A percentile compares a stretch with the other conserved stretches of the same genome.
Evolutionary conservation across 2,888 invertebrate species (phyloP).

Genomic region (Syrista parreyssii): DNA sequence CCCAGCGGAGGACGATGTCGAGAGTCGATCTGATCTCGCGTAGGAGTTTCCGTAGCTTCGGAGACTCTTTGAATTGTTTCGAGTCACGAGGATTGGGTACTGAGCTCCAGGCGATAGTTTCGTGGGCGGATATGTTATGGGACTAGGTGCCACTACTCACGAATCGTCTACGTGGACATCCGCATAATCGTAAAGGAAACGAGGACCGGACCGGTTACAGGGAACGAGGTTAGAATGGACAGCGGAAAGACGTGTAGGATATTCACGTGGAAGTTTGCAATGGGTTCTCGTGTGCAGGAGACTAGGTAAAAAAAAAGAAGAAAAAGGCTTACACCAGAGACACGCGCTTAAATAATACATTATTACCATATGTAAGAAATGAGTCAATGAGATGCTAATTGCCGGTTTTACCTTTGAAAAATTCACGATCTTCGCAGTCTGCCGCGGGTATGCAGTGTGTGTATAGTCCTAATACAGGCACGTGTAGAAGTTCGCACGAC

Average conservation of each 20-base stretch:
- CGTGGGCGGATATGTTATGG: not conserved
- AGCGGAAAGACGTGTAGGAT: slow-evolving; percentile 10
- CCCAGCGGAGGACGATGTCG: not conserved
- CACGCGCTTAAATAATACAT: slow-evolving; percentile 52
- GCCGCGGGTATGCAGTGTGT: slow-evolving; percentile 7
- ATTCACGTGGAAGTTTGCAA: not conserved
- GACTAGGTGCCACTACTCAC: not conserved
- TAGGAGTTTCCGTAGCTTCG: not conserved
- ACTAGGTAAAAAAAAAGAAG: slow-evolving; percentile 17
- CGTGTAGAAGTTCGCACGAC: not conserved
- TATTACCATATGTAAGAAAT: slow-evolving; percentile 59
- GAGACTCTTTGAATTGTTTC: not conserved
- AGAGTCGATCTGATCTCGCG: not conserved
- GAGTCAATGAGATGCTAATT: slow-evolving; percentile 64
- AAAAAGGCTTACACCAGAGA: not conserved
- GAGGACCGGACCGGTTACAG: slow-evolving; percentile 23
- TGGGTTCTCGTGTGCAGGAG: slow-evolving; percentile 8
- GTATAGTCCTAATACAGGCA: not conserved
- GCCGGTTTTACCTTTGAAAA: slow-evolving; percentile 54
- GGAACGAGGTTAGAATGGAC: slow-evolving; percentile 1
- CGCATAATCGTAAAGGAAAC: slow-evolving; percentile 40
- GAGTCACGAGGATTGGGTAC: not conserved
- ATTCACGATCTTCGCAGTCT: slow-evolving; percentile 37
- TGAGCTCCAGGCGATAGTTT: not conserved
- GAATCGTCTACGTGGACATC: slow-evolving; percentile 12